Conservation (phyloP, 2,797 vertebrate species). For the Pristis pectinata region DNA sequence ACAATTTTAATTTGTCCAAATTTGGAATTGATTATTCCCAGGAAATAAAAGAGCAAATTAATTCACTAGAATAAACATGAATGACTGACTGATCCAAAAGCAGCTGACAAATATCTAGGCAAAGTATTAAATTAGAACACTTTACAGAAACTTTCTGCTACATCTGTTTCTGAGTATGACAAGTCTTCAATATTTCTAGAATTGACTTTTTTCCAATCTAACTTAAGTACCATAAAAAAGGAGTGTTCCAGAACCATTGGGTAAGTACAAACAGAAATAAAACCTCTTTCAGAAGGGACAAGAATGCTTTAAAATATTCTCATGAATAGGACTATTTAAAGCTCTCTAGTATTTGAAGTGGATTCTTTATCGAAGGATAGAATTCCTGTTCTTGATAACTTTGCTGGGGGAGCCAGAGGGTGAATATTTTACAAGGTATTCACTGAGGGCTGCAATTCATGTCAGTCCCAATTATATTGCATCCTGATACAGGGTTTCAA, state of each 20-base stretch:
- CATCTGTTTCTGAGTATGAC: no score
- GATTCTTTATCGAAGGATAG: neutral
- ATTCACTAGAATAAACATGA: neutral
- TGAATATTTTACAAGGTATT: neutral
- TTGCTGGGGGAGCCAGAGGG: neutral
- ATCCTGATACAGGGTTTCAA: no score
- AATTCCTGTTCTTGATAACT: neutral
- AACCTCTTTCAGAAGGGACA: neutral
- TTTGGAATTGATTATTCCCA: neutral
- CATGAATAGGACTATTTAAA: neutral
- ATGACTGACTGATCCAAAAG: neutral
- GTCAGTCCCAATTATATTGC: neutral
- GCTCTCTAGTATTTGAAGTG: neutral
- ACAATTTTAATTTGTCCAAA: neutral
- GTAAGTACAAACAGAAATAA: neutral
- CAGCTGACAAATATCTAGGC: neutral
- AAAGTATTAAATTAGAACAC: neutral
- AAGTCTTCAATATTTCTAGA: neutral
- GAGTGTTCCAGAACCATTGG: neutral
- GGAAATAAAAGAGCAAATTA: neutral
- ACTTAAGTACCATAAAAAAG: neutral
- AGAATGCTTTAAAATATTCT: neutral
- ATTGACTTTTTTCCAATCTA: neutral
- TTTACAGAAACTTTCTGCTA: neutral
- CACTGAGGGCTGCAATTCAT: neutral